A percentile compares a stretch with the other conserved stretches of the same genome.
Conservation (phyloP, 2,113 vertebrate genomes). For the Ptilonorhynchus violaceus region DNA sequence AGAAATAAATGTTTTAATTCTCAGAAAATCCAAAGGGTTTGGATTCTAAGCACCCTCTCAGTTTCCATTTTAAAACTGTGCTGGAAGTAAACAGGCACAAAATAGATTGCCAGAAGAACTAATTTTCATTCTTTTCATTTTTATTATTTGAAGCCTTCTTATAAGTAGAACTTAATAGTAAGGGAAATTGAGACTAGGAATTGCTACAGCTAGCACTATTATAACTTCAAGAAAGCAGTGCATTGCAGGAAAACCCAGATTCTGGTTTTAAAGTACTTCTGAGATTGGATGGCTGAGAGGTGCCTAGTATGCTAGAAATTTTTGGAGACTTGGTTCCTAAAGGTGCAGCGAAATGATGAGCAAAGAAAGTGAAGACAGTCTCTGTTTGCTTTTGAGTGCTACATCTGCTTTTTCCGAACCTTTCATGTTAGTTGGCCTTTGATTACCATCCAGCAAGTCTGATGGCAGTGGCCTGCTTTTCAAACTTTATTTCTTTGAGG, state of each 20-base stretch:
- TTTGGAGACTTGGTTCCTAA: neutral
- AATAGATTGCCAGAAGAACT: neutral
- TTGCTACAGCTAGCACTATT: neutral
- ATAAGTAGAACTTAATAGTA: neutral
- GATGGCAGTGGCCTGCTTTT: neutral
- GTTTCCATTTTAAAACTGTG: neutral
- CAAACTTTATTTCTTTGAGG: neutral
- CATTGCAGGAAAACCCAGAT: neutral
- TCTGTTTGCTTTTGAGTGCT: neutral
- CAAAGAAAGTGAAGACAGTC: neutral
- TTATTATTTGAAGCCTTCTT: neutral
- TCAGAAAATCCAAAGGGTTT: neutral
- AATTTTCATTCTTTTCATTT: neutral
- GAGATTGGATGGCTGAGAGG: neutral
- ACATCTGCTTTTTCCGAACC: neutral
- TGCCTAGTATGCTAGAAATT: neutral
- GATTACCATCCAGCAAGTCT: neutral
- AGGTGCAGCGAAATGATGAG: neutral
- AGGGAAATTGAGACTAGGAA: neutral
- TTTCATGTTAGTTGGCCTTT: neutral
- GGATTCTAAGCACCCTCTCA: neutral
- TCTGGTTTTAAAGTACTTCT: neutral
- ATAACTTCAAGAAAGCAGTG: neutral
- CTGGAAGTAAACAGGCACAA: neutral
- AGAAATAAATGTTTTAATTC: neutral